Percentiles rank a stretch among this genome's conserved stretches.
phyloP scores from a whole-genome alignment of 2,797 vertebrate species.

The Falco peregrinus region DNA sequence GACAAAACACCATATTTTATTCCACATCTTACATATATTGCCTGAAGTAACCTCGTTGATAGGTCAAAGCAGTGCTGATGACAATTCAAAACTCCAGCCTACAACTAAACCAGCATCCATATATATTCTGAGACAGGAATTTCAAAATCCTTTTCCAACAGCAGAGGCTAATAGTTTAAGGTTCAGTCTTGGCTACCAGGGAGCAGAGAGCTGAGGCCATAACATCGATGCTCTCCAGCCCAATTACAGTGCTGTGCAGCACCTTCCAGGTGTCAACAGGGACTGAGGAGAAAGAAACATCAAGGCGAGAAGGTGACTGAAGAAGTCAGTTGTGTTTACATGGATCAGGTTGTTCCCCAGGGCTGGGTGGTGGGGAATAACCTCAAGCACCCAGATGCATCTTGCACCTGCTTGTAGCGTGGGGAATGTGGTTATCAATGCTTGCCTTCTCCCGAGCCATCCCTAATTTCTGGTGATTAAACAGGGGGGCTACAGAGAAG shows the following conservation, averaged over 20 bases:
- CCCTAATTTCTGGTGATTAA: neutral
- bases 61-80: neutral
- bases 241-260: fast-evolving
- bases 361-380: neutral
- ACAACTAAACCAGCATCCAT: neutral
- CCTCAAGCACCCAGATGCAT: fast-evolving
- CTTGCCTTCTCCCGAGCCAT: neutral
- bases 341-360: neutral
- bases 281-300: neutral
- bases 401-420: too few species aligned
- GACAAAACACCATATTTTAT: neutral
- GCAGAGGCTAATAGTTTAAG: neutral
- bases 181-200: neutral
- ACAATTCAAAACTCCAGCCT: neutral
- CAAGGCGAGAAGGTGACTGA: neutral
- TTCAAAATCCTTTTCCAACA: neutral
- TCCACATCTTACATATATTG: fast-evolving
- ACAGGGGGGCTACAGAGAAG: neutral
- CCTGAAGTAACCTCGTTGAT: neutral
- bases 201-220: neutral
- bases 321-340: neutral
- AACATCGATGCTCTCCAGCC: neutral
- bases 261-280: neutral
- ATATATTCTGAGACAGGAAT: neutral
- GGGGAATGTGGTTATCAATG: fast-evolving